phyloP scores from a whole-genome alignment of 2,113 vertebrate genomes.

The Onychostoma macrolepis region DNA sequence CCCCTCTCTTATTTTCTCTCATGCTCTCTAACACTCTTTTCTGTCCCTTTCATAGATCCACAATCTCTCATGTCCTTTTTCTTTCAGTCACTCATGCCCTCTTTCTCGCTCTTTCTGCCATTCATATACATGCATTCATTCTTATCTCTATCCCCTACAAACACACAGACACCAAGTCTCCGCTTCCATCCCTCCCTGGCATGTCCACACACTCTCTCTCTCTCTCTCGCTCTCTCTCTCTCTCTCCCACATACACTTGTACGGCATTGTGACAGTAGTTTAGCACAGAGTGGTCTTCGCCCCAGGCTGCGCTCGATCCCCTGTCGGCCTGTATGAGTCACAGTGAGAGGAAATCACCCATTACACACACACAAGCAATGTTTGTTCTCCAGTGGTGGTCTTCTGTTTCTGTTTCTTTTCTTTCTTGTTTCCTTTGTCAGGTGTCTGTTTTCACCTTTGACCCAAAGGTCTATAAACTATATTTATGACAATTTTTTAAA shows the following conservation, averaged over 20 bases:
- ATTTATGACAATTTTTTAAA: background rate
- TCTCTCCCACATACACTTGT: background rate
- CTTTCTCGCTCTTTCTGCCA: constrained; percentile 4
- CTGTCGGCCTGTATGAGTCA: constrained; percentile 33
- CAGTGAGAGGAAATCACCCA: constrained; percentile 18
- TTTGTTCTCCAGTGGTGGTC: constrained; percentile 38
- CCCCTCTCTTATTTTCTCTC: background rate
- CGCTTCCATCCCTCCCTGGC: constrained; percentile 1
- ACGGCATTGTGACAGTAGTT: background rate
- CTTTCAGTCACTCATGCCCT: background rate
- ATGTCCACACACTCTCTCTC: background rate
- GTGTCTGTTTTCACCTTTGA: background rate
- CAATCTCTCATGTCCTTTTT: background rate
- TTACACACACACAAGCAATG: constrained; percentile 6
- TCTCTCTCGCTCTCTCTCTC: too few relatives aligned
- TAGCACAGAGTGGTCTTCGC: constrained; percentile 15
- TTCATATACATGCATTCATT: constrained; percentile 18
- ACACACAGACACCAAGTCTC: constrained; percentile 10
- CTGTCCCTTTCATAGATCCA: background rate
- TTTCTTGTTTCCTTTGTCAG: constrained; percentile 6
- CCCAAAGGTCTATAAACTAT: too few relatives aligned
- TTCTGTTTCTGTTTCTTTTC: constrained; percentile 14
- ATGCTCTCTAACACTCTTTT: background rate
- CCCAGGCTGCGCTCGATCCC: background rate
- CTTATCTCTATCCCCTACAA: constrained; percentile 28